Conservation (phyloP, 2,797 vertebrate genomes). For the Paedocypris micromegethes region DNA sequence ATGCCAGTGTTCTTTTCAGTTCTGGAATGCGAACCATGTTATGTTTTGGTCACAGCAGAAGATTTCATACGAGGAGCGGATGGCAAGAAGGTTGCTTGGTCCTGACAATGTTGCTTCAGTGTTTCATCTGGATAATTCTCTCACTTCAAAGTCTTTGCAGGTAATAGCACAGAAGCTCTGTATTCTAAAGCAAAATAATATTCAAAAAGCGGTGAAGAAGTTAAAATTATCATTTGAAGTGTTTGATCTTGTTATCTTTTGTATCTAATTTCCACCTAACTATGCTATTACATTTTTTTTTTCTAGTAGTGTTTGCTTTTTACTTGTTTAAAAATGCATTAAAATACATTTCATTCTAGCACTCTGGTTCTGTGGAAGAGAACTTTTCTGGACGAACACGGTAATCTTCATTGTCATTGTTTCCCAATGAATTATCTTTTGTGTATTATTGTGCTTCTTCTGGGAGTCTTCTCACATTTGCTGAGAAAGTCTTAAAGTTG, state of each 20-base stretch:
- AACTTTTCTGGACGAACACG: constrained; percentile 67
- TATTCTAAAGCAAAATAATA: neutral
- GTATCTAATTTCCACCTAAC: too few relatives aligned
- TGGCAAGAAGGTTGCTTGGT: constrained; percentile 92
- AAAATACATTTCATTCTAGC: constrained; percentile 47
- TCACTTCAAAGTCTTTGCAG: constrained; percentile 71
- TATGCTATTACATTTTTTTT: too few relatives aligned
- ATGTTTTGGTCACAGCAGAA: constrained; percentile 63
- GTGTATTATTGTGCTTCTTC: constrained; percentile 5
- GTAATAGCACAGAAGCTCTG: constrained; percentile 56
- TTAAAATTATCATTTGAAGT: too few relatives aligned
- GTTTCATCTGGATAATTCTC: constrained; percentile 73
- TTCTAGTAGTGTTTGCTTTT: neutral
- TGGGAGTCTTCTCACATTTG: too few relatives aligned
- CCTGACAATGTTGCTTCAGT: constrained; percentile 79
- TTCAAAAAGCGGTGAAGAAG: too few relatives aligned
- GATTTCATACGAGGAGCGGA: constrained; percentile 88
- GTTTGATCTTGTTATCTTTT: too few relatives aligned
- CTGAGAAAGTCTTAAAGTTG: too few relatives aligned
- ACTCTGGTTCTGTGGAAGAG: constrained; percentile 64
- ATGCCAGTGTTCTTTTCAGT: neutral
- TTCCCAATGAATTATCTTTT: neutral
- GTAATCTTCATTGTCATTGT: constrained; percentile 53
- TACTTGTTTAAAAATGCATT: neutral
- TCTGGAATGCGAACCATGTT: neutral